Conservation (phyloP, 2,113 vertebrate genomes). For the Herpetotheres cachinnans region DNA sequence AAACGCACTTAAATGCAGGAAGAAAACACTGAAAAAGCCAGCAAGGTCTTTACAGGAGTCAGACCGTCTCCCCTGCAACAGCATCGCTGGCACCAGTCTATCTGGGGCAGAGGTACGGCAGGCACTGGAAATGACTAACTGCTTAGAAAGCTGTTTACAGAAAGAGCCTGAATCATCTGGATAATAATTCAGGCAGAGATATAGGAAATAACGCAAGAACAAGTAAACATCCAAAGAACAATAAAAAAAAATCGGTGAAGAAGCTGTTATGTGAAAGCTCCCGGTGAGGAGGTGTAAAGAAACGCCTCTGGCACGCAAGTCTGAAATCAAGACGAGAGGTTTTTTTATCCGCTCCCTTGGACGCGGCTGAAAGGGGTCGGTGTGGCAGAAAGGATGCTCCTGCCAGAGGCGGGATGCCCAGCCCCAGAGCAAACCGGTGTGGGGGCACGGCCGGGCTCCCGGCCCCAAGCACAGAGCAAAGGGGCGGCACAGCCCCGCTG, state of each 20-base stretch:
- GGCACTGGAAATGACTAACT: neutral
- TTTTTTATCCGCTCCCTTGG: neutral
- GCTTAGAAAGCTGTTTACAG: neutral
- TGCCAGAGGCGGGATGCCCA: neutral
- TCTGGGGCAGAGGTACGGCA: neutral
- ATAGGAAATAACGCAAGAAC: neutral
- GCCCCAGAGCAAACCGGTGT: neutral
- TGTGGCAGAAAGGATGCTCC: neutral
- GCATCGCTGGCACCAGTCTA: neutral
- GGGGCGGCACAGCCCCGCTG: neutral
- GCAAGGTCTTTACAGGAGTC: neutral
- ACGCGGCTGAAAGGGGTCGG: neutral
- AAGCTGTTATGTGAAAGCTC: neutral
- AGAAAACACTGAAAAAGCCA: neutral
- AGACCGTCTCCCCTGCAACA: neutral
- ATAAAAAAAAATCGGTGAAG: neutral
- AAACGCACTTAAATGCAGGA: neutral
- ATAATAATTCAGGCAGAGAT: neutral
- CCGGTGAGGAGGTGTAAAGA: accelerated
- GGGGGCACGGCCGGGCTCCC: neutral
- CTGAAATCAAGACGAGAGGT: neutral
- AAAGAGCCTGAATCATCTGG: neutral
- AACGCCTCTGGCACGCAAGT: neutral
- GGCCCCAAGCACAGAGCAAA: neutral
- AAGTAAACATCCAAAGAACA: neutral